A percentile compares a stretch with the other conserved stretches of the same genome.
phyloP scores from a whole-genome alignment of 2,888 invertebrate genomes.

The Tetanocera ferruginea region DNA sequence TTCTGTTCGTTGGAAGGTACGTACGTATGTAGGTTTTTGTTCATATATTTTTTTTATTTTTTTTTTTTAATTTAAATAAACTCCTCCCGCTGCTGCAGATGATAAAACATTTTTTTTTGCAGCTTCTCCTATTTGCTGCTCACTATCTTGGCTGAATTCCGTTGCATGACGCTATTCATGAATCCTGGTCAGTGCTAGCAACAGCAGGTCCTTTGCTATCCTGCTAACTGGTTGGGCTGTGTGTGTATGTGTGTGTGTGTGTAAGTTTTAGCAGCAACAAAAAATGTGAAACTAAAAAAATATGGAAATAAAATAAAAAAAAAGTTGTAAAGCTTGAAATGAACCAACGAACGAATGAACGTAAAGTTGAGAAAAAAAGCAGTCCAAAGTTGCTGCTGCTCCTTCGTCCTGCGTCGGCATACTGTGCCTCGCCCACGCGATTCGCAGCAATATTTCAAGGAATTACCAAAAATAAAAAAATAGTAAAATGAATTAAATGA shows the following conservation, averaged over 20 bases:
- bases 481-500: background rate
- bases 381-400: too few species aligned
- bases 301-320: background rate
- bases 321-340: background rate
- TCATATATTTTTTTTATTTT: too few species aligned
- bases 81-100: background rate
- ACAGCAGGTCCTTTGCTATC: background rate
- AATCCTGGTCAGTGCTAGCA: too few species aligned
- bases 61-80: background rate
- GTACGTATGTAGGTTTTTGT: too few species aligned
- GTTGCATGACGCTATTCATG: too few species aligned
- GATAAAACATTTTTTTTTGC: background rate
- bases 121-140: background rate
- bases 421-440: background rate
- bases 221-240: background rate
- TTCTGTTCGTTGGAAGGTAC: too few species aligned
- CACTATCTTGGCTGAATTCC: background rate
- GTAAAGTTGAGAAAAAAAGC: background rate
- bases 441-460: too few species aligned
- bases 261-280: background rate
- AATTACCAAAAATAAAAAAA: background rate
- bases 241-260: slow-evolving; percentile 22
- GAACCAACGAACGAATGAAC: slow-evolving; percentile 1
- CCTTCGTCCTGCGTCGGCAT: background rate
- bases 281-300: slow-evolving; percentile 7